Evolutionary conservation across 2,797 vertebrate species (phyloP), one percentile per base, ranked within the genome.

Genomic region (Etheostoma nigrum): DNA sequence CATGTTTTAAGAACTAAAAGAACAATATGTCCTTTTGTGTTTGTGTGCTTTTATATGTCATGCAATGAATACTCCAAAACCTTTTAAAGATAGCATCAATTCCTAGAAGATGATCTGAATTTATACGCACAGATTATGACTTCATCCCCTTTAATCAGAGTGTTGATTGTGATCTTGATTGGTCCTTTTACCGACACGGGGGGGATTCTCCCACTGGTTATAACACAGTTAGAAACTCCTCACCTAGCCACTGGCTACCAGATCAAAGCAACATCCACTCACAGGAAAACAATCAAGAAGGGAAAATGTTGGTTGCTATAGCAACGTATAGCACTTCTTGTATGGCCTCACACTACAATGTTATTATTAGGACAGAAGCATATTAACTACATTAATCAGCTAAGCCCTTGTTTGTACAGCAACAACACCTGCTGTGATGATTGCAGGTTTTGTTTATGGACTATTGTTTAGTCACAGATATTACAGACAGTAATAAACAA

Each of bases 201-300:
- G 57, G 61, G 52, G 74, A 40, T 48, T 77, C 65, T 86, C 89
- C 86, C 79, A 77, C 57, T 61, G 79, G 75, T 88, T 84, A 66
- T 77, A 86, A 74, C 72, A 83, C 82, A 88, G 82, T 86, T 89
- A 83, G 30, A 30, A 92, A 87, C 68, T 84, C 69, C 60, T 86
- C 78, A 88, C 86, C 87, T 85, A 87, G 86, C 89, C 84, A 87
- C 83, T 64, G 85, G 93, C 92, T 78, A 91, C 58, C 53, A 84
- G 18, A 94, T 94, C 88, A 93, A 94, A 94, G 92, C 85, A 80
- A 48, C 79, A 82, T 82, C 68, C 83, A 85, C 85, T 88, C 76
- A 81, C 52, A 81, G 90, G 86, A 91, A 87, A 91, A 91, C 78
- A 86, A 74, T 76, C 59, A 69, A 63, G 83, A 67, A 16, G 71